Base-by-base conservation (phyloP, 2,113 vertebrate genomes). In the Dermatemys mawii region DNA sequence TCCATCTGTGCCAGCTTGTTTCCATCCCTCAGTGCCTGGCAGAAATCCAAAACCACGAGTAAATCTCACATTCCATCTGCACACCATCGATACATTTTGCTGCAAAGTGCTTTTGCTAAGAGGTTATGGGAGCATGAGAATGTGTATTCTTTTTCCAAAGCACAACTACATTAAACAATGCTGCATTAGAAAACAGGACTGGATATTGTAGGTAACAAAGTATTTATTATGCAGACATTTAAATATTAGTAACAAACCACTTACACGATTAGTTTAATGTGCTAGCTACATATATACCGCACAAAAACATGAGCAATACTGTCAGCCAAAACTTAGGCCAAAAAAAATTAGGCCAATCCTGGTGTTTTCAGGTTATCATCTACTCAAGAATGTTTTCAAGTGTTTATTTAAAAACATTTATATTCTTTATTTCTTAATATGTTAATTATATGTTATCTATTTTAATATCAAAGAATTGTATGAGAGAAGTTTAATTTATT, bases 1-100 rank as follows among this genome's bases (percentile, higher is more conserved):
- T 99, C 99, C 98, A 99, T 98, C 97, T 98, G 98, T 75, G 97
- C 98, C 86, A 98, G 98, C 57, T 98, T 98, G 91, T 98, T 98
- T 83, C 98, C 98, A 94, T 99, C 99, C 96, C 98, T 98, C 73
- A 99, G 97, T 73, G 98, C 98, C 95, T 99, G 98, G 97, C 97
- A 97, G 93, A 84, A 93, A 97, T 70, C 95, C 97, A 98, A 97
- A 97, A 70, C 3, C 32, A 79, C 41, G 87, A 97, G 95, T 97
- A 95, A 98, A 96, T 97, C 94, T 97, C 92, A 82, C 81, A 96
- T 96, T 88, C 93, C 92, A 93, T 93, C 93, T 96, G 92, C 4
- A 93, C 35, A 89, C 70, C 67, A 88, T 54, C 1, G 19, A 88
- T 80, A 90, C 17, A 73, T 80, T 57, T 78, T 81, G 90, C 87